phyloP scores from a whole-genome alignment of 92 coral and sea anemone genomes.

The Phymanthus crucifer region DNA sequence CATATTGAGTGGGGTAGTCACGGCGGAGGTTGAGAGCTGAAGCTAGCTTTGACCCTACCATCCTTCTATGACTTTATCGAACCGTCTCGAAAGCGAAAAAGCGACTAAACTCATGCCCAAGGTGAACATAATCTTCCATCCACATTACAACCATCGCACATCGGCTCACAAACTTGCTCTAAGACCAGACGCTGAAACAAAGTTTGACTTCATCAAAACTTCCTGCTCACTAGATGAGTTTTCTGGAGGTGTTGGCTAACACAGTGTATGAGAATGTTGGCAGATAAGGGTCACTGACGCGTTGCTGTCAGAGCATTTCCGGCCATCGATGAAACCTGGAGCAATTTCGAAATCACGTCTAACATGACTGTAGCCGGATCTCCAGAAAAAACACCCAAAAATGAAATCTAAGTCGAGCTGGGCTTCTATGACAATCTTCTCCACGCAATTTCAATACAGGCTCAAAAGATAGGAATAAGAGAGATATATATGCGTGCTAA shows the following conservation, averaged over 20 bases:
- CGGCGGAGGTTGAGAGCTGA: background rate
- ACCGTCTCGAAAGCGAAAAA: background rate
- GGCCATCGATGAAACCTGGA: background rate
- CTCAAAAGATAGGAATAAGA: background rate
- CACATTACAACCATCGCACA: no score
- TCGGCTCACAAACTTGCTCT: no score
- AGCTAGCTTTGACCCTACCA: background rate
- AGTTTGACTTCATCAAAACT: background rate
- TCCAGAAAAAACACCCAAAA: background rate
- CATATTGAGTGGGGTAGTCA: no score
- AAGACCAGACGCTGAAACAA: background rate
- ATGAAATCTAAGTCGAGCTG: background rate
- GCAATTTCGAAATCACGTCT: slow-evolving; percentile 15
- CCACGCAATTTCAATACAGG: background rate
- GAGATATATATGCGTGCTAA: no score
- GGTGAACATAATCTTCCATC: background rate
- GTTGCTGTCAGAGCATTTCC: background rate
- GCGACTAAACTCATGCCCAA: background rate
- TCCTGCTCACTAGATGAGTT: background rate
- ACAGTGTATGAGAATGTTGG: background rate
- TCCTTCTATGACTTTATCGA: background rate
- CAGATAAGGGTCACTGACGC: background rate
- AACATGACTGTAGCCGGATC: background rate
- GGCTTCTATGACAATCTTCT: background rate
- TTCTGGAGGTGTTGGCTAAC: background rate